These are phyloP conservation scores for Aleiodes sp. DNA, from an alignment of 1,140 invertebrate genomes.

Conservation along the genomic window DNA sequence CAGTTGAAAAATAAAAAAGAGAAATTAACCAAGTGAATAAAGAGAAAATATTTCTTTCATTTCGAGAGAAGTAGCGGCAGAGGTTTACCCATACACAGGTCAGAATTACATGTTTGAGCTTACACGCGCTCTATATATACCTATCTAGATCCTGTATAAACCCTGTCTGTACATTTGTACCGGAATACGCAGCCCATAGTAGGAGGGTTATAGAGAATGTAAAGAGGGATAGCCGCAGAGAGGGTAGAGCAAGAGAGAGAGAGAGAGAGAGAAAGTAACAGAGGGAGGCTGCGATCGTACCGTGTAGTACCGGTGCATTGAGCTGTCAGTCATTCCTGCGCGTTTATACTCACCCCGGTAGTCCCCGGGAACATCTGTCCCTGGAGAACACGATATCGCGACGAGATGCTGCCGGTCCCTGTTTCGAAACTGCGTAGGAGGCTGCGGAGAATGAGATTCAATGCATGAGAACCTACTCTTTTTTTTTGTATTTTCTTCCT, in stretches of 20 bases:
- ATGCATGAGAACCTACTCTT: constrained; percentile 7
- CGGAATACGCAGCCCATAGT: constrained; percentile 6
- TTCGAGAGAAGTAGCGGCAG: not conserved
- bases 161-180: not conserved
- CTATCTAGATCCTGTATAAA: not conserved
- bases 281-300: constrained; percentile 28
- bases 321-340: constrained; percentile 44
- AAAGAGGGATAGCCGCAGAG: no score
- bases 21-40: no score
- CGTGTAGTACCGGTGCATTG: constrained; percentile 40
- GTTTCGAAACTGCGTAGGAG: constrained; percentile 19
- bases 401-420: constrained; percentile 14
- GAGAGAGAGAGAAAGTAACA: not conserved
- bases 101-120: constrained; percentile 16
- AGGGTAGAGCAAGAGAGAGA: not conserved
- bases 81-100: not conserved
- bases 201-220: not conserved
- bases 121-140: constrained; percentile 5
- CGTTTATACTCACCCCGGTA: constrained; percentile 27
- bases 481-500: not conserved
- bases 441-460: constrained; percentile 4
- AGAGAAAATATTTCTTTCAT: not conserved
- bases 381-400: constrained; percentile 40
- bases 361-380: constrained; percentile 40
- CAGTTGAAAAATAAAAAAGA: no score